Conservation (phyloP, 2,797 vertebrate species). For the Enteromius fasciolatus region DNA sequence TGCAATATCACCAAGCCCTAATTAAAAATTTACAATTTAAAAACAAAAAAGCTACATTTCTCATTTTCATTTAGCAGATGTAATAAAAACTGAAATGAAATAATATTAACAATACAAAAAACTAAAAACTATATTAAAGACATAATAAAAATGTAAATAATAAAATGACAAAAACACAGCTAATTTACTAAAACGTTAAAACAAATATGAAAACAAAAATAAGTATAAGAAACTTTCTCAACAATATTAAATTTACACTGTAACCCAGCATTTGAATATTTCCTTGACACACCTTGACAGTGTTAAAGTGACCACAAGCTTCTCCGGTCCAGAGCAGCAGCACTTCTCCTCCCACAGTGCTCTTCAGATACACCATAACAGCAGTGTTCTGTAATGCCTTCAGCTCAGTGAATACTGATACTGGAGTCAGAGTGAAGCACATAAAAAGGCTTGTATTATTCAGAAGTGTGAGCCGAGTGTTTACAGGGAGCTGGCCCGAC, state of each 20-base stretch:
- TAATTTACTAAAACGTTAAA: not conserved
- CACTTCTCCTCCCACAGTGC: constrained; percentile 17
- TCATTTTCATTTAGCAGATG: not conserved
- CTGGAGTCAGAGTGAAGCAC: constrained; percentile 73
- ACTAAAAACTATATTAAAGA: not conserved
- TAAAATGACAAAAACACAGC: not conserved
- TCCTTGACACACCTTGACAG: not conserved
- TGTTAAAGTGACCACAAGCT: not conserved
- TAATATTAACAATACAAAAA: not conserved
- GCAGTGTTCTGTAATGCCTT: constrained; percentile 63
- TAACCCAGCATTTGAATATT: not conserved
- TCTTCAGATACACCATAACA: constrained; percentile 61
- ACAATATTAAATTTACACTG: not conserved
- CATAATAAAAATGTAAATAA: not conserved
- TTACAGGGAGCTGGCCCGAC: constrained; percentile 75
- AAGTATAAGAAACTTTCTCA: not conserved
- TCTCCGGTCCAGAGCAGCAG: not conserved
- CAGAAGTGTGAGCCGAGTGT: constrained; percentile 73
- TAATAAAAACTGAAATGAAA: not conserved
- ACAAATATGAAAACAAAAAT: not conserved
- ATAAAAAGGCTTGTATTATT: constrained; percentile 78
- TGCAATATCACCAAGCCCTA: not conserved
- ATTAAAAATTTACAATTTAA: not conserved
- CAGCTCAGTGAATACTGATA: constrained; percentile 73
- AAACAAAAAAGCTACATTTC: not conserved